A percentile compares a stretch with the other conserved stretches of the same genome.
Evolutionary conservation across 2,113 vertebrate species (phyloP).

Genomic region (Saimiri boliviensis): DNA sequence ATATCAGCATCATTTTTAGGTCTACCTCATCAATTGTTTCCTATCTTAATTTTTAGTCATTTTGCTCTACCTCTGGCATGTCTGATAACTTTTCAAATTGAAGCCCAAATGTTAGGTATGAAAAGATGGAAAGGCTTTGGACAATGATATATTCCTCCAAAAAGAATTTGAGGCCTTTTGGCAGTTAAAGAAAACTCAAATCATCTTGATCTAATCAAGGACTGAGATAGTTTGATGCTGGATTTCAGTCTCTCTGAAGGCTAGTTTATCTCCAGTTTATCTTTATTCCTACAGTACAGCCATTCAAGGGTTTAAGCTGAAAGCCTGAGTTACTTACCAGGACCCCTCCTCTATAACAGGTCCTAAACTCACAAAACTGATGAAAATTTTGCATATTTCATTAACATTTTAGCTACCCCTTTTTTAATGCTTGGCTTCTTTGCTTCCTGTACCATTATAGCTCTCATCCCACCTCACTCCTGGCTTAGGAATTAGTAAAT

Average conservation of each 20-base stretch:
- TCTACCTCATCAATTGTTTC: neutral
- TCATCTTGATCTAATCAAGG: neutral
- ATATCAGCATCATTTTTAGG: neutral
- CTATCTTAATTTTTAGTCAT: slow-evolving; percentile 6
- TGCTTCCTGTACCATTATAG: neutral
- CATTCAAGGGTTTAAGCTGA: neutral
- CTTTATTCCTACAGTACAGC: neutral
- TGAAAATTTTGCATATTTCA: slow-evolving; percentile 7
- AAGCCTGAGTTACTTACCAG: neutral
- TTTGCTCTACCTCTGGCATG: neutral
- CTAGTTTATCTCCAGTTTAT: neutral
- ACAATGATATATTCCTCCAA: neutral
- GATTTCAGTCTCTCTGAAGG: neutral
- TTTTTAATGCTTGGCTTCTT: slow-evolving; percentile 1
- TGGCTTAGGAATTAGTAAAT: slow-evolving; percentile 17
- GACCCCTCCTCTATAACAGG: neutral
- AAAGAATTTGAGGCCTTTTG: neutral
- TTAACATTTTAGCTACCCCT: slow-evolving; percentile 13
- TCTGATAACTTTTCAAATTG: neutral
- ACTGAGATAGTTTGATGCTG: neutral
- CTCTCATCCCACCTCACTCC: neutral
- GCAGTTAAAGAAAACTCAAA: neutral
- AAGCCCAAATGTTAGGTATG: neutral
- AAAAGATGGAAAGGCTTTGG: neutral
- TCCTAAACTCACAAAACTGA: neutral